Evolutionary conservation across 2,888 invertebrate species (phyloP).

Genomic region (Tolmerus cingulatus): DNA sequence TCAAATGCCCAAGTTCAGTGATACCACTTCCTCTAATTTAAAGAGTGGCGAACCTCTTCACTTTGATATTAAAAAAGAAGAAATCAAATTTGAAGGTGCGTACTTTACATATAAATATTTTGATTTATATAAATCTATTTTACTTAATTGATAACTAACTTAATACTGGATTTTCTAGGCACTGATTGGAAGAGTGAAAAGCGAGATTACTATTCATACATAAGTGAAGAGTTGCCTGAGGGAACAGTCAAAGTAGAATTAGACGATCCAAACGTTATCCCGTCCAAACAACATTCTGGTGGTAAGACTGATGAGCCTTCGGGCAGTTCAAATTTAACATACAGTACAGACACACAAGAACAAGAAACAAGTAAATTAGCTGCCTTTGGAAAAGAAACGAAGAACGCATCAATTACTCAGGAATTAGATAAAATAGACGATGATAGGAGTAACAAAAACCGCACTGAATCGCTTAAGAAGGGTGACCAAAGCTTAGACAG

Average conservation of each 20-base stretch:
- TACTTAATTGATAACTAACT: not conserved
- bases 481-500: not conserved
- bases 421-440: not conserved
- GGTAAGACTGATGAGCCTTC: slow-evolving; percentile 1
- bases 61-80: slow-evolving; percentile 61
- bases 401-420: not conserved
- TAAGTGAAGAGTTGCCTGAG: not conserved
- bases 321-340: slow-evolving; percentile 16
- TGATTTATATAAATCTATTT: too few species aligned
- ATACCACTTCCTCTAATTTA: slow-evolving; percentile 56
- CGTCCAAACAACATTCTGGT: not conserved
- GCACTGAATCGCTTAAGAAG: not conserved
- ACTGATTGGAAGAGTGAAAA: slow-evolving; percentile 54
- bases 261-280: not conserved
- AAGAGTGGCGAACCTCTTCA: slow-evolving; percentile 50
- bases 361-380: slow-evolving; percentile 2
- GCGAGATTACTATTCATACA: not conserved
- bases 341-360: not conserved
- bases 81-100: slow-evolving; percentile 61
- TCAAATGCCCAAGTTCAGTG: slow-evolving; percentile 62
- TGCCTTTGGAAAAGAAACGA: not conserved
- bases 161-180: slow-evolving; percentile 50
- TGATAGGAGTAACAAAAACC: not conserved
- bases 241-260: not conserved
- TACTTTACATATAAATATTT: too few species aligned